phyloP scores from a whole-genome alignment of 2,888 invertebrate species.

The Dynastes hyllus region DNA sequence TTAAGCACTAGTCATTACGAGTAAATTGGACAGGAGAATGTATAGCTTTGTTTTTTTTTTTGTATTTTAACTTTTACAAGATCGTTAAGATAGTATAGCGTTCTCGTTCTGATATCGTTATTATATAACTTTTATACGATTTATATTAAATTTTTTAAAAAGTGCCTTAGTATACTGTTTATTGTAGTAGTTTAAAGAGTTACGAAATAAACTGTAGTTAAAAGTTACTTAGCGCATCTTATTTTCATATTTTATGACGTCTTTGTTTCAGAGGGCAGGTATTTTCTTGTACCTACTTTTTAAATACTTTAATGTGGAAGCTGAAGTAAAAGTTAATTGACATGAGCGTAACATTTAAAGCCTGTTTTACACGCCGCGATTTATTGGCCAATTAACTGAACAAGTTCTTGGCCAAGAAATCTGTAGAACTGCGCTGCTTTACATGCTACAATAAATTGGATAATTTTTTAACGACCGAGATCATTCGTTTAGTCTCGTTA shows the following conservation, averaged over 20 bases:
- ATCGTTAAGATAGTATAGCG: slow-evolving; percentile 9
- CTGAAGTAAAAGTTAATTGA: too few species aligned
- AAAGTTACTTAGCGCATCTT: background rate
- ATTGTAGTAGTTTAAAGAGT: slow-evolving; percentile 49
- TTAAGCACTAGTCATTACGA: slow-evolving; percentile 38
- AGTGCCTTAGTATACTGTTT: slow-evolving; percentile 50
- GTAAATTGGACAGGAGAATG: slow-evolving; percentile 28
- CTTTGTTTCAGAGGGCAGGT: background rate
- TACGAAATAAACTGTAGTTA: slow-evolving; percentile 47
- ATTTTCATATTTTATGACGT: background rate
- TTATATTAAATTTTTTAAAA: slow-evolving; percentile 52
- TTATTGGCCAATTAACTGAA: too few species aligned
- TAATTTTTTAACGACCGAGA: too few species aligned
- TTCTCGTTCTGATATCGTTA: slow-evolving; percentile 45
- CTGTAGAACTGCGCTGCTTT: too few species aligned
- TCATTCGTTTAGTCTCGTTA: too few species aligned
- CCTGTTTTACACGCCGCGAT: too few species aligned
- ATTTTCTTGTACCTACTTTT: background rate
- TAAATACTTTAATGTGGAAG: too few species aligned
- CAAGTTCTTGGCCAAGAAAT: too few species aligned
- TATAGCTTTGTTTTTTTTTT: slow-evolving; percentile 21
- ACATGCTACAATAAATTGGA: too few species aligned
- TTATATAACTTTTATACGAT: slow-evolving; percentile 53
- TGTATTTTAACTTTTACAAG: background rate
- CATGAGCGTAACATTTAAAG: too few species aligned